A percentile compares a stretch with the other conserved stretches of the same genome.
phyloP scores from a whole-genome alignment of 2,113 vertebrate genomes.

The Hippopotamus amphibius region DNA sequence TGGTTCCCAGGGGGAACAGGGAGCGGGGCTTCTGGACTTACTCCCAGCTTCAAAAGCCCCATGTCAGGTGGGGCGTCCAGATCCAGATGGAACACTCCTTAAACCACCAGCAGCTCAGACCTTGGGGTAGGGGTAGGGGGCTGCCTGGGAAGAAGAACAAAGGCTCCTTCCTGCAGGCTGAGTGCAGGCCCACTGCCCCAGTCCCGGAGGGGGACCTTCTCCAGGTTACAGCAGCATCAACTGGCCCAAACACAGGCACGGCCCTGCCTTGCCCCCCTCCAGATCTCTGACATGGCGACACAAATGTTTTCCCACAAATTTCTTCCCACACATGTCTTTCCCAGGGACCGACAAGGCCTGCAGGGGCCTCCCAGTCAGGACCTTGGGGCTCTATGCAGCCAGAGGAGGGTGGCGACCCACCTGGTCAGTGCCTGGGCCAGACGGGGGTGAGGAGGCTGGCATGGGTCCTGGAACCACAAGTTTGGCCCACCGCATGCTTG shows the following conservation, averaged over 20 bases:
- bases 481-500: too few species aligned
- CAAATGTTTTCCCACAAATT: not conserved
- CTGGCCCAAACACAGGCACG: not conserved
- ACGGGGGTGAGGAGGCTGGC: too few species aligned
- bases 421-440: not conserved
- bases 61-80: not conserved
- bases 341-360: not conserved
- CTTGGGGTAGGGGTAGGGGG: too few species aligned
- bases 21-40: rapidly evolving
- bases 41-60: too few species aligned
- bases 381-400: rapidly evolving
- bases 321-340: too few species aligned
- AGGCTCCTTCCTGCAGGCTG: too few species aligned
- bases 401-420: not conserved
- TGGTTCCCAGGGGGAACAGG: not conserved
- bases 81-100: not conserved
- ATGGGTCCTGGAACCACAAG: not conserved
- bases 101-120: not conserved
- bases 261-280: not conserved
- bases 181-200: not conserved
- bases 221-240: not conserved
- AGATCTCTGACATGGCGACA: not conserved
- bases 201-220: too few species aligned
- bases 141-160: not conserved
- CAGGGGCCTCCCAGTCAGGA: not conserved